Percentiles rank a stretch among this genome's conserved stretches.
Conservation (phyloP, 2,888 invertebrate species). For the Nebria salina region DNA sequence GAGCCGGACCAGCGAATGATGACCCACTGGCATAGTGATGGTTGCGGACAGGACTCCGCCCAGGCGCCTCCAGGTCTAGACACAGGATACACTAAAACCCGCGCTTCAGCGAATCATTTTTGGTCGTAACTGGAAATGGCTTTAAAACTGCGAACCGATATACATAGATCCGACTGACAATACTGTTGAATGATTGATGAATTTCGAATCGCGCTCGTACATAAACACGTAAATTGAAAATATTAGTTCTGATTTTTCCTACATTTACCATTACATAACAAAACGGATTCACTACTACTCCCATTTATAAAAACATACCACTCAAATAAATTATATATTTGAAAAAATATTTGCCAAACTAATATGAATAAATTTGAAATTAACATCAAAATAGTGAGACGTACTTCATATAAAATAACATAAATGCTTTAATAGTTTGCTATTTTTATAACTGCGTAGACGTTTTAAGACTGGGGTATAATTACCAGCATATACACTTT, state of each 20-base stretch:
- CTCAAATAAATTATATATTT: neutral
- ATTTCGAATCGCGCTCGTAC: neutral
- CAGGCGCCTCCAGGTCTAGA: conserved; percentile 61
- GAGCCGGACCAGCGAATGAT: conserved; percentile 46
- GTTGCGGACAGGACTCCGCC: conserved; percentile 55
- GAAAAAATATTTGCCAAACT: neutral
- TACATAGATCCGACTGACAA: neutral
- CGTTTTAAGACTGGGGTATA: neutral
- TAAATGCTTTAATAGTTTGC: neutral
- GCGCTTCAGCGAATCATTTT: neutral
- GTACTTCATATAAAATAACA: neutral
- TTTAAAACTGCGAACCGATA: neutral
- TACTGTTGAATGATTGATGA: neutral
- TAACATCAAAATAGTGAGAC: neutral
- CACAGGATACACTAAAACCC: conserved; percentile 48
- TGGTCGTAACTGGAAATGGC: neutral
- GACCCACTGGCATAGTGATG: conserved; percentile 57
- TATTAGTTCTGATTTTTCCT: neutral
- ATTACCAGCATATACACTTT: conserved; percentile 23
- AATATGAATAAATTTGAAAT: conserved; percentile 1
- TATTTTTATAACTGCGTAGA: neutral
- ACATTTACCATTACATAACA: neutral
- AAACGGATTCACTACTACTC: no score
- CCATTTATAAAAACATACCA: neutral
- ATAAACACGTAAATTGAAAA: neutral